Base-by-base conservation (phyloP, 2,888 invertebrate genomes). In the Coelogynopora nodosa region DNA sequence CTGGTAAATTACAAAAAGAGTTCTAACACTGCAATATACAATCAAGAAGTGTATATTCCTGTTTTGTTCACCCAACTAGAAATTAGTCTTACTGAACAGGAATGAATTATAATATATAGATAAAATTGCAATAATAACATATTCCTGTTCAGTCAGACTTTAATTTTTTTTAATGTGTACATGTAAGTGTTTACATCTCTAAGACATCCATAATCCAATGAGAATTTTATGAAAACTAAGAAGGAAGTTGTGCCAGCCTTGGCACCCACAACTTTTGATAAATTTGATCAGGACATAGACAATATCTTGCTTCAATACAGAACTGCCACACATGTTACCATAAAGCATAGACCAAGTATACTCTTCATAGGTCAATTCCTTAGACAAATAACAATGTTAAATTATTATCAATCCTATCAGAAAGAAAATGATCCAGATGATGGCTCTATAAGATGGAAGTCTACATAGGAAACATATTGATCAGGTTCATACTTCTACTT, bases 151-250 rank as follows among this genome's bases (percentile, higher is more conserved):
- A n/a, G n/a, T n/a, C n/a, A n/a, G n/a, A n/a, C n/a, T n/a, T n/a
- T n/a, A n/a, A n/a, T n/a, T n/a, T n/a, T n/a, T n/a, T n/a, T n/a
- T n/a, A n/a, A n/a, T n/a, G n/a, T n/a, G n/a, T n/a, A n/a, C n/a
- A n/a, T n/a, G n/a, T 23, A 74, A 74, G 23, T 74, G 5, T 74
- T 74, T 23, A 74, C 74, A 13, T 2, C 74, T 13, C 23, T 26
- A 74, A 74, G 74, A 74, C 74, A 74, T 23, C 74, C 74, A 74
- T 26, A 74, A 26, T 74, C 74, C 23, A 74, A 74, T 74, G 74
- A 74, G 23, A 74, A 74, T 74, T 74, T 74, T 74, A 26, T 74
- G 5, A 74, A 74, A 74, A 74, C 74, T 13, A 5, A n/a, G 23
- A 74, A 74, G 23, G 23, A 13, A 13, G 74, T 26, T 23, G 74